Base-by-base conservation (phyloP, 2,113 vertebrate genomes). In the Chascanopsetta lugubris region DNA sequence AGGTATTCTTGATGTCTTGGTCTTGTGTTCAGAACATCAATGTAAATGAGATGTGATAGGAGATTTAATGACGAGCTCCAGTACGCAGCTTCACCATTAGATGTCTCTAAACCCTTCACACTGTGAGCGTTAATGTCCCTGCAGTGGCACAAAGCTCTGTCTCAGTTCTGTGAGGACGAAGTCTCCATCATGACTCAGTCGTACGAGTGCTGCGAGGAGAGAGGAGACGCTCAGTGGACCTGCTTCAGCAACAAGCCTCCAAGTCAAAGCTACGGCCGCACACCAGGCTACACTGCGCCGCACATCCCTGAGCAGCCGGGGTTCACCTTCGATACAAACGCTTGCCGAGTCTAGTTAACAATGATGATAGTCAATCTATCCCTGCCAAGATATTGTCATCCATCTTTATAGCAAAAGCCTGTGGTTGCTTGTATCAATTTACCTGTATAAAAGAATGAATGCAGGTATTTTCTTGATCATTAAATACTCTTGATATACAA, bases 131-230 rank as follows among this genome's bases (percentile, higher is more conserved):
- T 5, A 0, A 68, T 45, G 20, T 50, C 25, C 34, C 61, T 38
- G 4, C 80, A 92, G 91, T 92, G 91, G 91, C 59, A 73, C 74
- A 62, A 84, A 38, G 61, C 83, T 2, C 72, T 92, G 17, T 32
- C 69, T 17, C 2, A 54, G 34, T 92, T 88, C 87, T 92, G 91
- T 56, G 22, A 5, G 1, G 85, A 89, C 1, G 90, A 92, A 20
- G 80, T 20, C 6, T 32, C 74, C 27, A 75, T 64, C 27, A 92
- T 51, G 86, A 89, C 87, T 0, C 0, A 4, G 0, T 12, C 57
- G 0, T 85, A 88, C 2, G 27, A 70, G 20, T 91, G 91, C 78
- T 92, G 90, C 38, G n/a, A 15, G 3, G 2, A 25, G 9, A 53
- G 13, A 1, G 78, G 58, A 20, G 58, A 73, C 0, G 43, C 26